Conservation (phyloP, 2,113 vertebrate genomes). For the Buteo buteo region DNA sequence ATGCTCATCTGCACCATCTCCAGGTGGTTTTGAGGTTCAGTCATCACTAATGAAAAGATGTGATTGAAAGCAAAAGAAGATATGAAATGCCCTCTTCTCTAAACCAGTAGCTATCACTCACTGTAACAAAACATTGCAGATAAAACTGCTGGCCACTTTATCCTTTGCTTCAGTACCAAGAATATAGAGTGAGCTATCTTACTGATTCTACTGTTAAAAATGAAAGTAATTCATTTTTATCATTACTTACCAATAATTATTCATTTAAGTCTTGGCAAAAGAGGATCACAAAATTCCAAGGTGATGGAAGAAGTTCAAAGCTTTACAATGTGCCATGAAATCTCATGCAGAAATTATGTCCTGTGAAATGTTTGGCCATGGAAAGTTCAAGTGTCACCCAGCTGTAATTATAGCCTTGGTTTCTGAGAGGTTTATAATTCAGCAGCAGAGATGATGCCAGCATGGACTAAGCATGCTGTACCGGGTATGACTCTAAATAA, state of each 20-base stretch:
- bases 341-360: constrained; percentile 8
- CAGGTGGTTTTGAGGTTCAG: constrained; percentile 39
- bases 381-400: constrained; percentile 47
- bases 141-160: not conserved
- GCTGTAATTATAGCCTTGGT: constrained; percentile 41
- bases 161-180: not conserved
- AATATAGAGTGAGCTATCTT: not conserved
- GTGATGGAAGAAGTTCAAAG: not conserved
- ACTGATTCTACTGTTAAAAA: not conserved
- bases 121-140: constrained; percentile 9
- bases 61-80: constrained; percentile 23
- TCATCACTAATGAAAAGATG: constrained; percentile 45
- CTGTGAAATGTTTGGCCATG: constrained; percentile 16
- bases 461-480: not conserved
- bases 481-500: not conserved
- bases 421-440: constrained; percentile 58
- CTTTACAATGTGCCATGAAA: not conserved
- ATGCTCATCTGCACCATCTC: constrained; percentile 42
- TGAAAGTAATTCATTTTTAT: not conserved
- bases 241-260: not conserved
- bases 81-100: constrained; percentile 18
- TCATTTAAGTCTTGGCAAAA: not conserved
- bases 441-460: not conserved
- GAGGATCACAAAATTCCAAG: not conserved
- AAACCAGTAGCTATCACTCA: constrained; percentile 1